phyloP scores from a whole-genome alignment of 2,113 vertebrate species.

The Calcarius ornatus region DNA sequence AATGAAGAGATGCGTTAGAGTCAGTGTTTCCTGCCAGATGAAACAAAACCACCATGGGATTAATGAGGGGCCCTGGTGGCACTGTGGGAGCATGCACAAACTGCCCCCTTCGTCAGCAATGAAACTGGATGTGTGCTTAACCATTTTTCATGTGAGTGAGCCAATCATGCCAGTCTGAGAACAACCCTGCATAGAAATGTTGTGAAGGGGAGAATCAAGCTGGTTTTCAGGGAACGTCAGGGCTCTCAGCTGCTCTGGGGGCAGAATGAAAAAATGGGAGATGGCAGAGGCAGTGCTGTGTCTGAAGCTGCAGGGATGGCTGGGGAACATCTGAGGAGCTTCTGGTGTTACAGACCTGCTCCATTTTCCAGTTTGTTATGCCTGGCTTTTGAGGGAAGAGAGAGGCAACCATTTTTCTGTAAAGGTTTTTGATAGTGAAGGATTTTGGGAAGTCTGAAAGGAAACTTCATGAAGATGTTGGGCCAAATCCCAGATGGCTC shows the following conservation, averaged over 20 bases:
- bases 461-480: not conserved
- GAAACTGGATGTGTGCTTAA: not conserved
- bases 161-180: not conserved
- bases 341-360: not conserved
- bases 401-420: not conserved
- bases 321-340: not conserved
- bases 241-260: not conserved
- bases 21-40: rapidly evolving
- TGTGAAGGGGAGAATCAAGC: not conserved
- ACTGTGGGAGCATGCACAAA: not conserved
- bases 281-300: not conserved
- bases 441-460: not conserved
- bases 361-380: not conserved
- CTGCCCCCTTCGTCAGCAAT: rapidly evolving
- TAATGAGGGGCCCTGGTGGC: not conserved
- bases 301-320: not conserved
- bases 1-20: not conserved
- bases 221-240: not conserved
- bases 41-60: not conserved
- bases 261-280: not conserved
- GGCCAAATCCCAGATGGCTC: not conserved
- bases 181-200: not conserved
- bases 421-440: not conserved
- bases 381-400: not conserved
- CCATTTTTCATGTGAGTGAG: not conserved